phyloP scores from a whole-genome alignment of 2,888 invertebrate species.

The Thera britannica region DNA sequence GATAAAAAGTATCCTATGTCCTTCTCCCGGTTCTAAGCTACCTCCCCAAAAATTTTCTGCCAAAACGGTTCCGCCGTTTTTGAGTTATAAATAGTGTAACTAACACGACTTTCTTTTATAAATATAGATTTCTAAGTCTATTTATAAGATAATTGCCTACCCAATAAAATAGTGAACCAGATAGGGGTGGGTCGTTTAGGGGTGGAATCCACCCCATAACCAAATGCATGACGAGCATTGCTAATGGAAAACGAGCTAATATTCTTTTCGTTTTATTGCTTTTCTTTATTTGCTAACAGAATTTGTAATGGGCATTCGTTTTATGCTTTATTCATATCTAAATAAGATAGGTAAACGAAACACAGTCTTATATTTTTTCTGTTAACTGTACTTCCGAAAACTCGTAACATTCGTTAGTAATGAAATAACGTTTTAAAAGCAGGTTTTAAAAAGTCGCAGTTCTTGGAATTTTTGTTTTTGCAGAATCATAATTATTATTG shows the following conservation, averaged over 20 bases:
- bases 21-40: too few species aligned
- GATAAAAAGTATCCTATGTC: too few species aligned
- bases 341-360: too few species aligned
- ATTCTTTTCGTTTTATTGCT: conserved; percentile 16
- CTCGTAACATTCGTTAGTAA: background rate
- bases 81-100: too few species aligned
- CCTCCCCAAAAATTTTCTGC: too few species aligned
- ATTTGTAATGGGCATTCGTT: background rate
- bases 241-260: conserved; percentile 11
- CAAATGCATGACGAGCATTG: conserved; percentile 10
- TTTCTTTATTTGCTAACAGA: background rate
- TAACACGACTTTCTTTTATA: too few species aligned
- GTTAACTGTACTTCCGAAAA: too few species aligned
- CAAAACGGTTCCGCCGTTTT: too few species aligned
- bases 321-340: background rate
- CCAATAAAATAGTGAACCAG: conserved; percentile 10
- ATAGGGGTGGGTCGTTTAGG: conserved; percentile 7
- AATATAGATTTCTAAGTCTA: background rate
- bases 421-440: background rate
- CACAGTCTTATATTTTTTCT: too few species aligned
- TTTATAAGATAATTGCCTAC: conserved; percentile 1
- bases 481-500: too few species aligned
- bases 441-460: too few species aligned
- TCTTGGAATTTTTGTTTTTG: too few species aligned
- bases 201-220: conserved; percentile 14